These are phyloP conservation scores for Carcina quercana DNA, from an alignment of 2,888 invertebrate species.

Conservation along the genomic window DNA sequence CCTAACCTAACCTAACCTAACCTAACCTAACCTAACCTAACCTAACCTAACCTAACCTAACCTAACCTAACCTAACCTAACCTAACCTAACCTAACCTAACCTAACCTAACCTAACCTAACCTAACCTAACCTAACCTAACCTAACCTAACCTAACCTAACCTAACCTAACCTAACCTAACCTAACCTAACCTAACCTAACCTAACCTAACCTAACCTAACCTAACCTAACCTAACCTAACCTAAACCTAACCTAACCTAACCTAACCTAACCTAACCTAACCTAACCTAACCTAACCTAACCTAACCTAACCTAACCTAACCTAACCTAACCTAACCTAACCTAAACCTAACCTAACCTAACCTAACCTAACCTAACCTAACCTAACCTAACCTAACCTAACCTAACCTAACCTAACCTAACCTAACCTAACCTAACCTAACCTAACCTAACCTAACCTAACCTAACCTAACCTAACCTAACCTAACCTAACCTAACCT, in stretches of 20 bases:
- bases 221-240: not conserved
- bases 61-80: too few species aligned
- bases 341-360: slow-evolving; percentile 12
- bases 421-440: slow-evolving; percentile 12
- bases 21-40: too few species aligned
- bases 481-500: slow-evolving; percentile 10
- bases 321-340: slow-evolving; percentile 17
- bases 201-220: not conserved
- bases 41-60: too few species aligned
- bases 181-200: not conserved
- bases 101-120: too few species aligned
- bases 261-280: too few species aligned
- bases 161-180: not conserved
- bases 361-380: slow-evolving; percentile 15
- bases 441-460: slow-evolving; percentile 7
- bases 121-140: too few species aligned
- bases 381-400: slow-evolving; percentile 17
- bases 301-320: slow-evolving; percentile 12
- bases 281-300: slow-evolving; percentile 10
- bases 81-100: too few species aligned
- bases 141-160: not conserved
- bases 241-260: slow-evolving; percentile 12
- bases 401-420: slow-evolving; percentile 16
- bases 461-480: slow-evolving; percentile 6
- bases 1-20: too few species aligned